phyloP scores from a whole-genome alignment of 2,797 vertebrate genomes.

The Gorsachius magnificus region DNA sequence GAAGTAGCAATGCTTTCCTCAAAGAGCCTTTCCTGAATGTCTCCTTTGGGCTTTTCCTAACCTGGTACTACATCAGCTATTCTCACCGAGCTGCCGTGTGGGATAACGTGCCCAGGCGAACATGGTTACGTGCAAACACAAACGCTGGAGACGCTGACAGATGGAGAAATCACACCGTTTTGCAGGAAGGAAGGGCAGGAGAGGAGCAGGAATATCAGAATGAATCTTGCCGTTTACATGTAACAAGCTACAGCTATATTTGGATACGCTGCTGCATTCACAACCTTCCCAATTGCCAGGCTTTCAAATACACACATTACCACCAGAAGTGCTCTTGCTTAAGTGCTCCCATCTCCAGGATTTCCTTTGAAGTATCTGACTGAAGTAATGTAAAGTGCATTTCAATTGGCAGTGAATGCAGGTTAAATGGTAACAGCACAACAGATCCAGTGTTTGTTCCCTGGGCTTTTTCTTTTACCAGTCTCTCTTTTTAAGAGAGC shows the following conservation, averaged over 20 bases:
- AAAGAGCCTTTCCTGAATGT: neutral
- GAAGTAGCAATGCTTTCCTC: neutral
- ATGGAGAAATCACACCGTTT: conserved; percentile 27
- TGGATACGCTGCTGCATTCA: conserved; percentile 31
- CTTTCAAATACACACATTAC: conserved; percentile 69
- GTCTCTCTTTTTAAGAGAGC: conserved; percentile 25
- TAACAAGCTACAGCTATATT: conserved; percentile 57
- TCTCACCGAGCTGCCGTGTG: neutral
- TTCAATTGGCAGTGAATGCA: conserved; percentile 69
- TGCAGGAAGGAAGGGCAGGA: conserved; percentile 25
- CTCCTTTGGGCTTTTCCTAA: neutral
- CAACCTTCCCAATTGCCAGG: conserved; percentile 66
- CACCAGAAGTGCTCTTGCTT: conserved; percentile 72
- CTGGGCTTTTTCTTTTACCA: conserved; percentile 64
- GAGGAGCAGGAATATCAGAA: conserved; percentile 41
- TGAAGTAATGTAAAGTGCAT: conserved; percentile 72
- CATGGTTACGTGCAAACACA: neutral
- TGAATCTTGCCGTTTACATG: conserved; percentile 36
- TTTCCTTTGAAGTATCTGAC: conserved; percentile 71
- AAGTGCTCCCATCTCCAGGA: conserved; percentile 71
- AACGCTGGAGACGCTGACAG: neutral
- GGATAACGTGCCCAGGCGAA: neutral
- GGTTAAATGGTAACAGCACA: conserved; percentile 70
- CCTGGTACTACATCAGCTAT: neutral
- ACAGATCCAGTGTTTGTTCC: conserved; percentile 67